Base-by-base conservation (phyloP, 2,113 vertebrate genomes). In the Trematomus loennbergii region DNA sequence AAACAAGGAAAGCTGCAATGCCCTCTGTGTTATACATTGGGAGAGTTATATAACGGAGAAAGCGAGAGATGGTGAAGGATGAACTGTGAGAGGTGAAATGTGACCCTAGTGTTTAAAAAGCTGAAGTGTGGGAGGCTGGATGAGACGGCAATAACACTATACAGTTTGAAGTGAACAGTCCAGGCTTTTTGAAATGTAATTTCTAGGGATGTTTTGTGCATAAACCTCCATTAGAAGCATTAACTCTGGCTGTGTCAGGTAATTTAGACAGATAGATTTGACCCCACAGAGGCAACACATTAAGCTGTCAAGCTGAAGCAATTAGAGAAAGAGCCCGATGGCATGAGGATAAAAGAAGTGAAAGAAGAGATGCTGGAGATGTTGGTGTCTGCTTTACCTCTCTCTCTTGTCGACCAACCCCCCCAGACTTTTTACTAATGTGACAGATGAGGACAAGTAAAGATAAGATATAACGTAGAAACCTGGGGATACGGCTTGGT, bases 11-110 rank as follows among this genome's bases (percentile, higher is more conserved):
- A 2, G 11, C 53, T 53, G 20, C 72, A 25, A 50, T 7, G 16
- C 16, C 6, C 40, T 69, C 29, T 25, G 49, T 46, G 15, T 69
- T 71, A 18, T 45, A 33, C 18, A 48, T 75, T 5, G 1, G 48
- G 1, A 40, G 25, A 78, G 82, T 85, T 85, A 65, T 63, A 67
- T 83, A 85, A 90, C 61, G 59, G 69, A 66, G 58, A 70, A 72
- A 66, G 60, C 5, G 1, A 40, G 36, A 40, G 36, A 72, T 76
- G 68, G 72, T 29, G n/a, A 18, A 55, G 73, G 49, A 63, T 60
- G 4, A 40, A 61, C 60, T 78, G 69, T 13, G 73, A 71, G 82
- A 66, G 61, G 76, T 78, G 81, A 79, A 77, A 81, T 48, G 66
- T 79, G 75, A 79, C 54, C 72, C 67, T 50, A 1, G 40, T 55